These are phyloP conservation scores for Drosophila cognata DNA, from an alignment of 2,888 invertebrate genomes.

Conservation along the genomic window DNA sequence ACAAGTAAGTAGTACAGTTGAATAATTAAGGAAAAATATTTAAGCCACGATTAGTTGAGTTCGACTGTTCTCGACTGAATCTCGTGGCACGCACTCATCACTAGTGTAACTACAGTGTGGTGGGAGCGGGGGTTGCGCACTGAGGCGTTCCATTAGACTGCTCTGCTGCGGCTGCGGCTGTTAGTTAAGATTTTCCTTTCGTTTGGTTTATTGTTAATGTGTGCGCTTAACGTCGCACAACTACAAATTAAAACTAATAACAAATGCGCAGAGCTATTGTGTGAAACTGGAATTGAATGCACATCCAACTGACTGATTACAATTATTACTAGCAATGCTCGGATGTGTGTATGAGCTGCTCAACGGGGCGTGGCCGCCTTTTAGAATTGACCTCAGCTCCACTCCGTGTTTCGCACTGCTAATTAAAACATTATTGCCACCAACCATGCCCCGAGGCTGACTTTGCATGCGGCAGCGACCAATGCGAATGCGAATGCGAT, in stretches of 20 bases:
- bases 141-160: constrained; percentile 30
- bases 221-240: constrained; percentile 47
- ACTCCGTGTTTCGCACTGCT: constrained; percentile 47
- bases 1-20: no score
- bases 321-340: constrained; percentile 14
- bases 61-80: background rate
- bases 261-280: constrained; percentile 43
- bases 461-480: constrained; percentile 33
- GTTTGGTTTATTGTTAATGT: constrained; percentile 49
- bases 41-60: background rate
- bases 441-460: constrained; percentile 71
- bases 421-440: constrained; percentile 74
- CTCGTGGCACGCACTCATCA: constrained; percentile 45
- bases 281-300: constrained; percentile 40
- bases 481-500: constrained; percentile 32
- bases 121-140: constrained; percentile 1
- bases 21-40: background rate
- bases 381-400: constrained; percentile 47
- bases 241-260: constrained; percentile 50
- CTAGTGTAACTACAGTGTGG: background rate
- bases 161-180: constrained; percentile 13
- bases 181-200: constrained; percentile 43
- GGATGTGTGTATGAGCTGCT: constrained; percentile 7
- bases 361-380: constrained; percentile 33
- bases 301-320: constrained; percentile 24